Evolutionary conservation across 2,113 vertebrate species (phyloP).

Genomic region (Setophaga petechia): DNA sequence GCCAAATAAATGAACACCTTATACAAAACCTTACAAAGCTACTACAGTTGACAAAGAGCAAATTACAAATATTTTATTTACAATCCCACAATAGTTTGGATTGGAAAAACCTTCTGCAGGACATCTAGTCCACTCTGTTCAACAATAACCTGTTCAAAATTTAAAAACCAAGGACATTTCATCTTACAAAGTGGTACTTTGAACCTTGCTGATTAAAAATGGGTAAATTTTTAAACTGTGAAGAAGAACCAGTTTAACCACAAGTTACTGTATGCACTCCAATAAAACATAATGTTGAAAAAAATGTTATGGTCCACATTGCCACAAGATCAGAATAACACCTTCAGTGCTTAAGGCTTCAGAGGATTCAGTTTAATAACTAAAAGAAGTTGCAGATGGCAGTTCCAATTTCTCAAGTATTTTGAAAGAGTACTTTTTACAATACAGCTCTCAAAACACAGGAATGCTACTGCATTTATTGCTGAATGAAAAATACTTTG

Average conservation of each 20-base stretch:
- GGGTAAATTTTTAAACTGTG: not conserved
- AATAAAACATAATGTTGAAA: not conserved
- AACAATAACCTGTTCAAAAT: not conserved
- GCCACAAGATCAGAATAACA: not conserved
- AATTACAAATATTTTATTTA: not conserved
- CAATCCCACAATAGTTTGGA: not conserved
- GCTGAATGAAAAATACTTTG: not conserved
- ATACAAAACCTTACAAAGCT: not conserved
- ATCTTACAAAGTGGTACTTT: not conserved
- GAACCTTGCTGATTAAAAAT: not conserved
- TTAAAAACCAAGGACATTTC: not conserved
- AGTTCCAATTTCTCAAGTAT: not conserved
- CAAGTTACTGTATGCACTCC: not conserved
- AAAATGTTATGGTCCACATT: not conserved
- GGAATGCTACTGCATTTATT: not conserved
- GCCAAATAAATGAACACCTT: not conserved
- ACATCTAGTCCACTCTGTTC: not conserved
- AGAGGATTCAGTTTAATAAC: not conserved
- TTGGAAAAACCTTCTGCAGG: not conserved
- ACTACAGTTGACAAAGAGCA: not conserved
- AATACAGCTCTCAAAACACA: not conserved
- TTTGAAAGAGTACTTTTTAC: not conserved
- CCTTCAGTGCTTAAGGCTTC: not conserved
- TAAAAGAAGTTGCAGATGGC: not conserved
- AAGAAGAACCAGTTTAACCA: not conserved